Evolutionary conservation across 2,797 vertebrate species (phyloP), one percentile per base, ranked within the genome.

Genomic region (Bradypus variegatus): DNA sequence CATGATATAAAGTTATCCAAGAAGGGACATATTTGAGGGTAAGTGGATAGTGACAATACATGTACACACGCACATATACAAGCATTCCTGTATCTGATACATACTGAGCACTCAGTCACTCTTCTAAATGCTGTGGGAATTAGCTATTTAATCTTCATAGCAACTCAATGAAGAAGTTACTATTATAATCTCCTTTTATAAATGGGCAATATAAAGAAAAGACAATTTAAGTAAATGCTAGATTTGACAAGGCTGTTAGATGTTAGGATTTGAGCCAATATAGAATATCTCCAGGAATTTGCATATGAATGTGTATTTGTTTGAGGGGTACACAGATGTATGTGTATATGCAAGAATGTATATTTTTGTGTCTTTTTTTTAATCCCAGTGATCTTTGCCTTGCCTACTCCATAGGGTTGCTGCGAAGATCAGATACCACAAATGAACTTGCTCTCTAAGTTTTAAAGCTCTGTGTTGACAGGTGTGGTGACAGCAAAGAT

Each of bases 401-500:
- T 31, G 18, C 45, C 72, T n/a, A 6, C 41, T 12, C 86, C 25
- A 21, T 64, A 27, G 60, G 53, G 38, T 75, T 50, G 31, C 65
- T 4, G 23, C 15, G 65, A 73, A 25, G 89, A 36, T 19, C n/a
- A n/a, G n/a, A n/a, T n/a, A n/a, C n/a, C n/a, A 3, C 14, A 23
- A 12, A 1, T 0, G 45, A 33, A 38, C 38, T 19, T 38, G 45
- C 38, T 41, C 38, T 41, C 23, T 45, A 6, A 15, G 8, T 48
- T 60, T 76, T 6, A 6, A 64, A 33, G 45, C 31, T 81, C 31
- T 14, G 11, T 81, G 36, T 45, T 53, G 36, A 38, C 16, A 75
- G 87, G 64, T 38, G 0, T 14, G 14, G 58, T 1, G 6, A 15
- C 1, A 1, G 15, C 23, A 64, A 33, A 21, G 27, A 18, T 7